Conservation (phyloP, 2,113 vertebrate species). For the Oplegnathus fasciatus region DNA sequence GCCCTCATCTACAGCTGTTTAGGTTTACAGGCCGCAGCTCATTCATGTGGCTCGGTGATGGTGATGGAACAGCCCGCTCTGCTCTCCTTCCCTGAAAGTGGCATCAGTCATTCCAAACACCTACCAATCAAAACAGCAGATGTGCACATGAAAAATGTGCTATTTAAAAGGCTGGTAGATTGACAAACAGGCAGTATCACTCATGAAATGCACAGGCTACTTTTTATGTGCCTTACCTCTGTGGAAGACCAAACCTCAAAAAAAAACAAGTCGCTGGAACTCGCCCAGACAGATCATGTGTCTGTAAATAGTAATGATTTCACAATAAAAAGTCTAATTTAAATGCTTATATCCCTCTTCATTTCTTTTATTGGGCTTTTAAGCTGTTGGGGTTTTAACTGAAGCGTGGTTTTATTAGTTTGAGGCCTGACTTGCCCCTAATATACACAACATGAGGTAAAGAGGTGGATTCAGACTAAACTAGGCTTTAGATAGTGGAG, state of each 20-base stretch:
- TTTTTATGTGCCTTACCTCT: conserved; percentile 8
- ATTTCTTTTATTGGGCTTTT: conserved; percentile 68
- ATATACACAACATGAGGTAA: conserved; percentile 60
- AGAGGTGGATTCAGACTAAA: conserved; percentile 36
- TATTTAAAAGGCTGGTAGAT: neutral
- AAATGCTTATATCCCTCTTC: conserved; percentile 46
- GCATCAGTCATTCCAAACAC: conserved; percentile 43
- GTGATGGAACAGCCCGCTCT: conserved; percentile 45
- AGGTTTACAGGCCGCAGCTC: conserved; percentile 43
- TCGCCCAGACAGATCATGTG: conserved; percentile 32
- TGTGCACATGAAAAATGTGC: conserved; percentile 41
- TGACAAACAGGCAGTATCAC: conserved; percentile 18
- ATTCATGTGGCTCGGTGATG: conserved; percentile 57
- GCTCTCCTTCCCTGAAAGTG: conserved; percentile 14
- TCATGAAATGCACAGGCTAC: neutral
- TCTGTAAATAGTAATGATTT: conserved; percentile 58
- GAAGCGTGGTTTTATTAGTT: conserved; percentile 64
- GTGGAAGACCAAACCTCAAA: neutral
- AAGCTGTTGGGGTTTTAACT: conserved; percentile 65
- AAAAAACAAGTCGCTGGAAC: conserved; percentile 1
- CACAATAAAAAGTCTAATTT: conserved; percentile 62
- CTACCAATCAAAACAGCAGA: conserved; percentile 65
- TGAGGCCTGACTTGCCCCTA: conserved; percentile 40
- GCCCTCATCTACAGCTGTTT: conserved; percentile 58
- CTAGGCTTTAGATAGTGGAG: neutral